Percentiles rank a stretch among this genome's conserved stretches.
Evolutionary conservation across 2,888 invertebrate species (phyloP).

Genomic region (Agonopterix subpropinquella): DNA sequence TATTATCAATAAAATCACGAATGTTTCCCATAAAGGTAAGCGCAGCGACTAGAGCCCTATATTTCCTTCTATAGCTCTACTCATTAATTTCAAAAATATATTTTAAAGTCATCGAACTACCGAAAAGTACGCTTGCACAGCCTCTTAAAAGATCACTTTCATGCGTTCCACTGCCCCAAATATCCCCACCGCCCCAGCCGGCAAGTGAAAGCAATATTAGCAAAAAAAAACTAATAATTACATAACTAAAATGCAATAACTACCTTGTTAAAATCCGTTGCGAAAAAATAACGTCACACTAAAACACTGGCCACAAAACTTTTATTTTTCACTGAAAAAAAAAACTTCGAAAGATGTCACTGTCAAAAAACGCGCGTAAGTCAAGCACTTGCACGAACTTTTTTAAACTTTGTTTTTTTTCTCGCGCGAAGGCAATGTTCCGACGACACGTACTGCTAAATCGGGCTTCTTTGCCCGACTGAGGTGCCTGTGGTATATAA

Average conservation of each 20-base stretch:
- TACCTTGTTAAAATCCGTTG: slow-evolving; percentile 20
- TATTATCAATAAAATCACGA: too few species aligned
- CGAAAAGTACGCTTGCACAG: not conserved
- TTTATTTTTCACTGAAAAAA: slow-evolving; percentile 18
- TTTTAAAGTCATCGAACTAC: too few species aligned
- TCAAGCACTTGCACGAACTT: slow-evolving; percentile 2
- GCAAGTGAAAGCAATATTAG: slow-evolving; percentile 46
- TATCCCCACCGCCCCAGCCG: slow-evolving; percentile 23
- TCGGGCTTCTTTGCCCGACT: slow-evolving; percentile 35
- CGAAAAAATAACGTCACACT: slow-evolving; percentile 13
- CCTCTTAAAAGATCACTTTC: slow-evolving; percentile 32
- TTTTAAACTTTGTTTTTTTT: slow-evolving; percentile 12
- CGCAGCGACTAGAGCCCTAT: too few species aligned
- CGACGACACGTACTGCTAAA: slow-evolving; percentile 21
- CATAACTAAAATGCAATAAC: slow-evolving; percentile 35
- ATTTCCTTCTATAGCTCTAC: too few species aligned
- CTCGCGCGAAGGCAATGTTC: slow-evolving; percentile 6
- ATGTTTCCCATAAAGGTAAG: too few species aligned
- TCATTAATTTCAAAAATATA: too few species aligned
- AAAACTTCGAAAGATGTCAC: slow-evolving; percentile 20
- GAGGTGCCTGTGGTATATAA: slow-evolving; percentile 9
- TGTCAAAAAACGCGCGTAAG: slow-evolving; percentile 24
- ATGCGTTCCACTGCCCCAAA: slow-evolving; percentile 43
- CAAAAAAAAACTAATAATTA: slow-evolving; percentile 42
- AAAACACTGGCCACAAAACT: slow-evolving; percentile 10